These are phyloP conservation scores for Prosapia bicincta DNA, from an alignment of 2,888 invertebrate genomes.

Conservation along the genomic window DNA sequence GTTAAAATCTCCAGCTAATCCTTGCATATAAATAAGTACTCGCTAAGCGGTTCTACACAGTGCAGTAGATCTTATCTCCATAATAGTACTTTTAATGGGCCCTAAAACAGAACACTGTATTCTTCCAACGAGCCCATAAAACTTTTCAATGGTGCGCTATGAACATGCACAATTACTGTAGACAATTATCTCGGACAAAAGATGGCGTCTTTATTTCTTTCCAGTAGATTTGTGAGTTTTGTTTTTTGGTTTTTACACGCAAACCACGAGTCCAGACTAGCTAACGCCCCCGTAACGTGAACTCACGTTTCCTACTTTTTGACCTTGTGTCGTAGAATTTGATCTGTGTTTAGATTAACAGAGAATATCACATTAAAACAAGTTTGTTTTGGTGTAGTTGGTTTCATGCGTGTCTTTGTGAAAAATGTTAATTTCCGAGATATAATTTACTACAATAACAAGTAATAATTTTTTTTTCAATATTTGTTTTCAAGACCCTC, in stretches of 20 bases:
- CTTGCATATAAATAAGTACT: background rate
- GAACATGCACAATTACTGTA: conserved; percentile 3
- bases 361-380: too few species aligned
- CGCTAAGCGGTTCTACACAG: conserved; percentile 4
- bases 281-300: background rate
- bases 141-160: background rate
- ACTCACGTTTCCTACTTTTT: background rate
- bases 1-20: background rate
- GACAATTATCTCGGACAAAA: conserved; percentile 8
- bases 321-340: background rate
- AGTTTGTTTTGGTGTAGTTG: too few species aligned
- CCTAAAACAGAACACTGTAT: conserved; percentile 14
- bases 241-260: background rate
- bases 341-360: background rate
- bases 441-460: too few species aligned
- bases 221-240: background rate
- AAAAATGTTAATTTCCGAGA: too few species aligned
- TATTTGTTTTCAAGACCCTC: too few species aligned
- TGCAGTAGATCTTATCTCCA: conserved; percentile 12
- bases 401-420: too few species aligned
- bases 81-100: conserved; percentile 15
- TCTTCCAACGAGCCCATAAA: conserved; percentile 14
- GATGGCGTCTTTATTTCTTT: background rate
- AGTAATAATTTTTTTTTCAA: too few species aligned
- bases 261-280: background rate